Evolutionary conservation across 2,113 vertebrate species (phyloP), one percentile per base, ranked within the genome.

Genomic region (Charina bottae): DNA sequence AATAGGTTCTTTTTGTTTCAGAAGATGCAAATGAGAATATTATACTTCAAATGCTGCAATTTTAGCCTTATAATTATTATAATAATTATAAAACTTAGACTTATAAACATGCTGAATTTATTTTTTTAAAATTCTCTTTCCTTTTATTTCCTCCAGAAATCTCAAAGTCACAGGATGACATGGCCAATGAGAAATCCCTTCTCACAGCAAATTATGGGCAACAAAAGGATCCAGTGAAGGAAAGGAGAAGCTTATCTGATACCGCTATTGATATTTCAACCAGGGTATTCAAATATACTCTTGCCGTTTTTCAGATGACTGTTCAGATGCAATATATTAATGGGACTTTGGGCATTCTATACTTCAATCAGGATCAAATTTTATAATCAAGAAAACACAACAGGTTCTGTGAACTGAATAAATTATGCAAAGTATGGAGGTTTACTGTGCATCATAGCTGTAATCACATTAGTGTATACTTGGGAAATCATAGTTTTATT

Each of bases 101-200:
- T 93, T n/a, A 55, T 55, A 68, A 86, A 55, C 13, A 72, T 64
- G 17, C 15, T 87, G 85, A 21, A 78, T 88, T 56, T 28, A 37
- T 87, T 56, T 92, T 92, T 87, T 37, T 85, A 53, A 15, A 49
- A 59, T 60, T 90, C 6, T 62, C 53, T 94, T 15, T 94, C 85
- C 85, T 89, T 89, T 23, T 94, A 8, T 96, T 96, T 89, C 1
- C 90, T 95, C 93, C 95, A 99, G 99, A 98, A 93, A 97, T 99
- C 87, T 99, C 98, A 5, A 98, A 97, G 64, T 99, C 99, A 93
- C 98, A 99, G 95, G 98, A 98, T 54, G 99, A 99, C 28, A 95
- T 99, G 97, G 94, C 94, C 33, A 97, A 93, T 54, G 98, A 98
- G 90, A 97, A 94, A 87, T n/a, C 42, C 15, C 96, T 97, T 58